phyloP scores from a whole-genome alignment of 2,888 invertebrate species.

The Perdita meconis region DNA sequence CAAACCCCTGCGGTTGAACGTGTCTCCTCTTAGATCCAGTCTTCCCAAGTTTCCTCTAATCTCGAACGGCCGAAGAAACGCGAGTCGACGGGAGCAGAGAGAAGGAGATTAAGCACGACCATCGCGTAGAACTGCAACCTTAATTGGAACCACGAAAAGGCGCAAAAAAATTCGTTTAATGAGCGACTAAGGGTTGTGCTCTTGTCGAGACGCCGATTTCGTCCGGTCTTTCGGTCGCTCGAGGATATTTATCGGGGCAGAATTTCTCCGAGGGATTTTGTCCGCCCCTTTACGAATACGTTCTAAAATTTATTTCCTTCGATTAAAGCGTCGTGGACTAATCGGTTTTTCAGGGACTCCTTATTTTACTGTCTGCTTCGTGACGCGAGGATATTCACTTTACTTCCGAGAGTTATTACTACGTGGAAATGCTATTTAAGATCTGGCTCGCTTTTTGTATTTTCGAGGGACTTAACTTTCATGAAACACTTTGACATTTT shows the following conservation, averaged over 20 bases:
- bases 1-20: constrained; percentile 20
- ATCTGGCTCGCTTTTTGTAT: neutral
- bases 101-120: constrained; percentile 46
- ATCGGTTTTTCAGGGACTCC: neutral
- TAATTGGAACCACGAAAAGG: constrained; percentile 58
- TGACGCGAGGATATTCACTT: constrained; percentile 3
- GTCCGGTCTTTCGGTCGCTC: neutral
- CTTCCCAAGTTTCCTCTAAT: constrained; percentile 14
- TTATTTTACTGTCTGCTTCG: neutral
- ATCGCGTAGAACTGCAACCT: constrained; percentile 45
- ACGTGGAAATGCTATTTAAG: neutral
- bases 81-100: constrained; percentile 26
- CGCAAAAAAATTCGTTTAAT: constrained; percentile 52
- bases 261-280: constrained; percentile 29
- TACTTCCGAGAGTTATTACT: neutral
- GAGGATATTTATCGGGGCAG: constrained; percentile 37
- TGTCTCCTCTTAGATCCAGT: constrained; percentile 7
- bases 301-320: constrained; percentile 38
- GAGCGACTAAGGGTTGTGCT: constrained; percentile 31
- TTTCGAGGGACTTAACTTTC: too few relatives aligned
- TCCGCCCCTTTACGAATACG: neutral
- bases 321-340: constrained; percentile 12
- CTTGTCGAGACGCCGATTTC: constrained; percentile 46
- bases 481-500: too few relatives aligned
- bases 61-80: constrained; percentile 37